These are phyloP conservation scores for Cyprichromis sp. DNA, from an alignment of 2,113 vertebrate species.

Conservation along the genomic window DNA sequence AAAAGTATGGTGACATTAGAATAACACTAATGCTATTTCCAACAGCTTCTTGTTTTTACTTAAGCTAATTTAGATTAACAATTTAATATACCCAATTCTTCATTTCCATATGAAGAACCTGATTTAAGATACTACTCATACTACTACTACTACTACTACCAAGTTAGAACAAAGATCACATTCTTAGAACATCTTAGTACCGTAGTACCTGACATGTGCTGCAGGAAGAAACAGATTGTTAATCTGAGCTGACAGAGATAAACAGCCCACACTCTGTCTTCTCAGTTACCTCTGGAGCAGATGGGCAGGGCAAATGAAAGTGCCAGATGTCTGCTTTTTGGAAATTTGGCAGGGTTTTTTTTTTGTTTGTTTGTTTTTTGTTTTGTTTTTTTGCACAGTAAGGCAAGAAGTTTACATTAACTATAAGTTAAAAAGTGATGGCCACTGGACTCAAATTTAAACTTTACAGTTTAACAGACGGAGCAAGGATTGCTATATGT, in stretches of 20 bases:
- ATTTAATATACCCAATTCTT: background rate
- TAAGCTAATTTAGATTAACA: background rate
- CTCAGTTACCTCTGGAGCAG: background rate
- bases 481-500: background rate
- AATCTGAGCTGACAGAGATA: background rate
- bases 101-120: background rate
- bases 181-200: background rate
- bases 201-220: background rate
- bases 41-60: background rate
- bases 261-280: constrained; percentile 8
- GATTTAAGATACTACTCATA: background rate
- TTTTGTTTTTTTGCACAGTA: fast-evolving
- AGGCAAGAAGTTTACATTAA: background rate
- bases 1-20: background rate
- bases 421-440: background rate
- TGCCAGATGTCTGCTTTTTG: background rate
- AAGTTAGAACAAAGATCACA: background rate
- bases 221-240: background rate
- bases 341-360: background rate
- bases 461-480: background rate
- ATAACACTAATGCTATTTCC: background rate
- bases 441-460: background rate
- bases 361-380: background rate
- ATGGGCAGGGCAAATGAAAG: background rate
- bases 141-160: background rate